These are phyloP conservation scores for Poeciliopsis retropinna DNA, from an alignment of 2,113 vertebrate species.

Conservation along the genomic window DNA sequence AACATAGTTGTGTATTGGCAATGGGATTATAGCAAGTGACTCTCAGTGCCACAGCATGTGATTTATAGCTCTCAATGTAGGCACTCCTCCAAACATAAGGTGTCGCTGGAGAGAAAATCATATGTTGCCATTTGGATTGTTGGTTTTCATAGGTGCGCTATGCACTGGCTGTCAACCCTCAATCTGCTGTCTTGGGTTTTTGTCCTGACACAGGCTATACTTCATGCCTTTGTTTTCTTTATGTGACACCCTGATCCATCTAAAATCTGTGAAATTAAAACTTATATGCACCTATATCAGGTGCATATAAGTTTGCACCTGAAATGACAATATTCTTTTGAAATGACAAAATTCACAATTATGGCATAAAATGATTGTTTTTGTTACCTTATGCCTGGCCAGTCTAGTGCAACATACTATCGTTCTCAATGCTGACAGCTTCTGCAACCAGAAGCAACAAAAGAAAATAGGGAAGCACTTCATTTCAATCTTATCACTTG, in stretches of 20 bases:
- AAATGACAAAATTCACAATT: not conserved
- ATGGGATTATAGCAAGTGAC: no score
- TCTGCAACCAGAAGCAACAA: not conserved
- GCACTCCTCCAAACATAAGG: no score
- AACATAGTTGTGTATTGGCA: no score
- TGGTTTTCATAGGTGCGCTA: not conserved
- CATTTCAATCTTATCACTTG: constrained; percentile 29
- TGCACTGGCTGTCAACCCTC: not conserved
- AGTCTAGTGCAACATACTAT: not conserved
- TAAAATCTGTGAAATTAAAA: not conserved
- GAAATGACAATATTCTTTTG: no score
- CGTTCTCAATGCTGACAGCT: not conserved
- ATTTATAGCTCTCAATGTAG: no score
- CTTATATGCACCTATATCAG: not conserved
- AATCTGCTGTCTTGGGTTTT: not conserved
- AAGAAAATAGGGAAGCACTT: not conserved
- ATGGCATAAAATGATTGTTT: not conserved
- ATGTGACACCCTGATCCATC: not conserved
- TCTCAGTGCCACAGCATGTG: no score
- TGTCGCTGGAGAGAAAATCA: no score
- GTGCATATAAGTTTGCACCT: no score
- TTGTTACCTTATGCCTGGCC: not conserved
- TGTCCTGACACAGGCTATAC: not conserved
- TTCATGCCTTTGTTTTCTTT: not conserved
- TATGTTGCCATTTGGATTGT: not conserved